A percentile compares a stretch with the other conserved stretches of the same genome.
These are phyloP conservation scores for Siniperca knerii DNA, from an alignment of 2,113 vertebrate genomes.

Conservation along the genomic window DNA sequence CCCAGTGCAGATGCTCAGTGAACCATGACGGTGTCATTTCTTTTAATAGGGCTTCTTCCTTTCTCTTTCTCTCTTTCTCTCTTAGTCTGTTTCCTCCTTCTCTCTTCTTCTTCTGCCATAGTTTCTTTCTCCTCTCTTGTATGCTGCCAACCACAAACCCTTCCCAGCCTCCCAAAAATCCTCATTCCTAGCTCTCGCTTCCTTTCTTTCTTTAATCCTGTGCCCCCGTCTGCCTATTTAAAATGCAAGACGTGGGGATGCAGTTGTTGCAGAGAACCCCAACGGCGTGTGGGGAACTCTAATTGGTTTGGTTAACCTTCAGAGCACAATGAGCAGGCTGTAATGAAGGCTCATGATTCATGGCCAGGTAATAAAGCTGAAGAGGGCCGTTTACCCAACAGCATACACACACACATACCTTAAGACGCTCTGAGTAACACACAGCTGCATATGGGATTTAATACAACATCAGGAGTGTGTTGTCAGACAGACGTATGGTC, in stretches of 20 bases:
- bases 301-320: slow-evolving; percentile 86
- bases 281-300: slow-evolving; percentile 78
- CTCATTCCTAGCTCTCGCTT: slow-evolving; percentile 21
- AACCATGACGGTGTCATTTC: slow-evolving; percentile 82
- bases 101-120: slow-evolving; percentile 1
- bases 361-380: slow-evolving; percentile 80
- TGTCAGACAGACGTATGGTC: slow-evolving; percentile 76
- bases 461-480: slow-evolving; percentile 68
- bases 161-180: slow-evolving; percentile 20
- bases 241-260: slow-evolving; percentile 76
- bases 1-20: slow-evolving; percentile 70
- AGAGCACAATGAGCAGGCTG: slow-evolving; percentile 82
- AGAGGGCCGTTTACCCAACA: slow-evolving; percentile 73
- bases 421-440: slow-evolving; percentile 63
- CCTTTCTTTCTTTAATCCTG: slow-evolving; percentile 60
- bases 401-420: slow-evolving; percentile 44
- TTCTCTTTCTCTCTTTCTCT: slow-evolving; percentile 38
- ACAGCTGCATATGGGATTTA: slow-evolving; percentile 76
- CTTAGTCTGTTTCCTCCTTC: slow-evolving; percentile 40
- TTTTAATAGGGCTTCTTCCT: slow-evolving; percentile 82
- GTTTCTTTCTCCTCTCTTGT: slow-evolving; percentile 38
- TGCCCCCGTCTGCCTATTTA: slow-evolving; percentile 67
- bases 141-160: slow-evolving; percentile 21
- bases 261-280: slow-evolving; percentile 77
- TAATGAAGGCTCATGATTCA: slow-evolving; percentile 83